A percentile compares a stretch with the other conserved stretches of the same genome.
These are phyloP conservation scores for Pangasius djambal DNA, from an alignment of 2,797 vertebrate genomes.

Conservation along the genomic window DNA sequence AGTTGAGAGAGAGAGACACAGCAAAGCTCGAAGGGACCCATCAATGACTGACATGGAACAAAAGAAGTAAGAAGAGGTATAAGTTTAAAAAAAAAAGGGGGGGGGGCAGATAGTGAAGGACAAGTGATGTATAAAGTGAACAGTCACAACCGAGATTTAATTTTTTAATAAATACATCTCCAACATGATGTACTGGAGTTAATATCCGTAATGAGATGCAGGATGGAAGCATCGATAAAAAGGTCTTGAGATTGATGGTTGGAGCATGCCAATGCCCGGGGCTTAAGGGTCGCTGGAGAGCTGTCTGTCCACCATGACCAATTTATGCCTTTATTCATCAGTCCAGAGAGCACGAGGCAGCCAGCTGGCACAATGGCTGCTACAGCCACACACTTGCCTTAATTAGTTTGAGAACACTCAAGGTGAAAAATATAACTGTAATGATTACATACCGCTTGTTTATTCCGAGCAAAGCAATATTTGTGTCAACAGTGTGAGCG, in stretches of 20 bases:
- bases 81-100: too few relatives aligned
- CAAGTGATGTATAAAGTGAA: background rate
- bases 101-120: background rate
- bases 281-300: conserved; percentile 38
- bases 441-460: conserved; percentile 48
- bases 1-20: background rate
- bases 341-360: conserved; percentile 31
- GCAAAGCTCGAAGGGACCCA: conserved; percentile 13
- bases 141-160: background rate
- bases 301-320: conserved; percentile 35
- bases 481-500: conserved; percentile 29
- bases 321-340: conserved; percentile 57
- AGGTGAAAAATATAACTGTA: conserved; percentile 56
- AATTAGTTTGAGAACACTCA: conserved; percentile 53
- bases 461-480: conserved; percentile 43
- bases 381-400: conserved; percentile 38
- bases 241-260: conserved; percentile 41
- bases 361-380: conserved; percentile 48
- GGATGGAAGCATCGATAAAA: conserved; percentile 52
- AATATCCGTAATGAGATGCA: conserved; percentile 50
- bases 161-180: conserved; percentile 1
- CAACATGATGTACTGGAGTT: conserved; percentile 26
- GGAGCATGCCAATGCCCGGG: conserved; percentile 20
- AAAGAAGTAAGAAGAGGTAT: background rate
- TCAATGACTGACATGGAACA: background rate